Evolutionary conservation across 1,140 invertebrate genomes (phyloP).

Genomic region (Drosophila sechellia): DNA sequence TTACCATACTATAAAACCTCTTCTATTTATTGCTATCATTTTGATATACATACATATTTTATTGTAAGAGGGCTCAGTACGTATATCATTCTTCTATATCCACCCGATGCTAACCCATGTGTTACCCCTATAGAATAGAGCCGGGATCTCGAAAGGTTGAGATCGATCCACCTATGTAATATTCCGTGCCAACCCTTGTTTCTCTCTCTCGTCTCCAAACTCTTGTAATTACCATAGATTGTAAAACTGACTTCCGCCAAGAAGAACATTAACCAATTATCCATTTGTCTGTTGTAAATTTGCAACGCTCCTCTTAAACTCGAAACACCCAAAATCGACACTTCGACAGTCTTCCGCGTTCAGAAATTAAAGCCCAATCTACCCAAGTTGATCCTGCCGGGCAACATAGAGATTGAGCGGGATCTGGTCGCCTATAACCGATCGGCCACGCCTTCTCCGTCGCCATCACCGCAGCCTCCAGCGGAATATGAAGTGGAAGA

Average conservation of each 20-base stretch:
- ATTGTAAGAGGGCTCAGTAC: conserved; percentile 16
- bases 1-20: neutral
- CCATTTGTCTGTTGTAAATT: conserved; percentile 66
- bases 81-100: conserved; percentile 49
- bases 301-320: conserved; percentile 63
- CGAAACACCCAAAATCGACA: conserved; percentile 49
- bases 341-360: conserved; percentile 76
- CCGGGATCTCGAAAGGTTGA: conserved; percentile 23
- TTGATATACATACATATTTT: conserved; percentile 13
- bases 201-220: conserved; percentile 16
- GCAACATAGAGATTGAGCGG: conserved; percentile 73
- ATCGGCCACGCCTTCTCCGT: conserved; percentile 64
- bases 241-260: conserved; percentile 37
- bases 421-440: conserved; percentile 36
- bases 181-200: conserved; percentile 23
- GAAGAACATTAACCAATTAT: conserved; percentile 75
- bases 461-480: conserved; percentile 76
- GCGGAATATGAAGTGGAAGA: conserved; percentile 80
- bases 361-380: conserved; percentile 84
- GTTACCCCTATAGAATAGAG: conserved; percentile 30
- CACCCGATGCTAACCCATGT: conserved; percentile 45
- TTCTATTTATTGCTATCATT: neutral
- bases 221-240: conserved; percentile 75
- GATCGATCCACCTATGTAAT: conserved; percentile 22
- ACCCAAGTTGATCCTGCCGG: conserved; percentile 81